These are phyloP conservation scores for Drosophila diplacantha DNA, from an alignment of 2,888 invertebrate genomes.

Conservation along the genomic window DNA sequence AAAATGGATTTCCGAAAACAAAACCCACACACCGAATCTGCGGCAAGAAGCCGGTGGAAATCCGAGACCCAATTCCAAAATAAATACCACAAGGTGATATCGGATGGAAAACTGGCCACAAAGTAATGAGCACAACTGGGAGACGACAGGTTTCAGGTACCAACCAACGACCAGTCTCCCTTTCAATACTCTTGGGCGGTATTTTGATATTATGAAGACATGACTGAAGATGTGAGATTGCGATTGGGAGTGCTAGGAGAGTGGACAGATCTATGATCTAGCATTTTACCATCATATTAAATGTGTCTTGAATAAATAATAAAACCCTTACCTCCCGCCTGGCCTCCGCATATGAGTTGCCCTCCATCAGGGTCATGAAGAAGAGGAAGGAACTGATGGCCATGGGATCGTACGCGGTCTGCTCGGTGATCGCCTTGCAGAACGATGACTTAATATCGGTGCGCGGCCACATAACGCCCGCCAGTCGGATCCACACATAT, in stretches of 20 bases:
- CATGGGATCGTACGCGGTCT: slow-evolving; percentile 81
- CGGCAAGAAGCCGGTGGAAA: slow-evolving; percentile 17
- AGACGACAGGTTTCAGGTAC: neutral
- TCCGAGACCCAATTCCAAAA: slow-evolving; percentile 40
- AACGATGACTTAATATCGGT: slow-evolving; percentile 76
- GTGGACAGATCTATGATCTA: neutral
- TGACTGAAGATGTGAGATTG: neutral
- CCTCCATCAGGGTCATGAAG: slow-evolving; percentile 81
- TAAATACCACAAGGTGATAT: slow-evolving; percentile 17
- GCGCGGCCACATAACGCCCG: slow-evolving; percentile 79
- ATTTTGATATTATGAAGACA: too few species aligned
- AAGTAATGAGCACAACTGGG: slow-evolving; percentile 24
- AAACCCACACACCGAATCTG: slow-evolving; percentile 40
- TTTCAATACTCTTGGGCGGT: neutral
- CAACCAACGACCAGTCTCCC: neutral
- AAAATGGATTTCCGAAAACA: slow-evolving; percentile 59
- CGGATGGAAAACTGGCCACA: slow-evolving; percentile 36
- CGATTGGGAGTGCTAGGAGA: neutral
- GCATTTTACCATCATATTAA: too few species aligned
- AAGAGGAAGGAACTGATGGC: slow-evolving; percentile 81
- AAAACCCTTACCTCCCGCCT: slow-evolving; percentile 77
- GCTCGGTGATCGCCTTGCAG: slow-evolving; percentile 79
- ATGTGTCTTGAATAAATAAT: neutral
- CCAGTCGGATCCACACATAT: slow-evolving; percentile 83
- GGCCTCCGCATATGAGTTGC: slow-evolving; percentile 78